phyloP scores from a whole-genome alignment of 2,113 vertebrate genomes.

The Phaetusa simplex region DNA sequence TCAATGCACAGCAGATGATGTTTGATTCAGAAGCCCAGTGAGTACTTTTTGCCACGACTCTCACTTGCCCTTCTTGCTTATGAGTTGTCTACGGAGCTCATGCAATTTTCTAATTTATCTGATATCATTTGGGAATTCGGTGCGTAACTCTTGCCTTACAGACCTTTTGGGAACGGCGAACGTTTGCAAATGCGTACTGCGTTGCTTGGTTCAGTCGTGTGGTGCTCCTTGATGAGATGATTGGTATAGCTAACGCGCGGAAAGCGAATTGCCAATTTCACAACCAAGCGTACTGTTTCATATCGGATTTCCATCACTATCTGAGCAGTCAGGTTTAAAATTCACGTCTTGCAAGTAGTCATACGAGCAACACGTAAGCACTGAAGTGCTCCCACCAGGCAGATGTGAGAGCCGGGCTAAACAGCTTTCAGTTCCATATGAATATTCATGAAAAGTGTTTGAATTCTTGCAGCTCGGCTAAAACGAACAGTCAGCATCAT shows the following conservation, averaged over 20 bases:
- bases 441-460: constrained; percentile 44
- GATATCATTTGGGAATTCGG: neutral
- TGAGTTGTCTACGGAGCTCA: neutral
- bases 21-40: neutral
- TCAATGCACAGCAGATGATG: neutral
- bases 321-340: constrained; percentile 40
- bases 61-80: neutral
- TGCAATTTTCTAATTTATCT: neutral
- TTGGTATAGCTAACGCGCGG: neutral
- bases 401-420: constrained; percentile 48
- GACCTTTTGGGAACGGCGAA: neutral
- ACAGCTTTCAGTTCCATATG: constrained; percentile 8
- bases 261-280: neutral
- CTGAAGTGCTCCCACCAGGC: constrained; percentile 44
- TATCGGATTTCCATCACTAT: neutral
- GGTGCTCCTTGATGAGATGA: constrained; percentile 3
- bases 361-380: neutral
- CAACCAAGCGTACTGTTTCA: neutral
- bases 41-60: neutral
- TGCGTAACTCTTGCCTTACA: neutral
- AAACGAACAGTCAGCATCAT: neutral
- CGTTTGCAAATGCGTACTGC: neutral
- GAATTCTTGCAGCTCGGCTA: neutral
- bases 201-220: neutral
- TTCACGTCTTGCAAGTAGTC: neutral